Base-by-base conservation (phyloP, 2,113 vertebrate genomes). In the Microcebus jonahi region DNA sequence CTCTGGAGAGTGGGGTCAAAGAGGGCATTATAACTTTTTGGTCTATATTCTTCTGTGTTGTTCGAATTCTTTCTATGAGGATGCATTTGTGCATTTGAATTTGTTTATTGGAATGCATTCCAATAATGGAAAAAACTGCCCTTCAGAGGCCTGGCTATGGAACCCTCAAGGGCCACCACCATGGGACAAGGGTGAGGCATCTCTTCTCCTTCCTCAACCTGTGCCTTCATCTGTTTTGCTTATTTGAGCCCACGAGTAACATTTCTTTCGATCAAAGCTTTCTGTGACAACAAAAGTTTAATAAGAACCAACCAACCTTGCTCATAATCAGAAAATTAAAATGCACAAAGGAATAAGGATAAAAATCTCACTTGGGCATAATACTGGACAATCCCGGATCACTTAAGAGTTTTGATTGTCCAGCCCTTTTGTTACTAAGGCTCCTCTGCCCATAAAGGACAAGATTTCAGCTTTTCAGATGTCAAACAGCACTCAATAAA, bases 271-370 rank as follows among this genome's bases (percentile, higher is more conserved):
- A 75, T 71, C n/a, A 61, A 93, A 57, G 20, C 7, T 61, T 31
- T 92, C 21, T 77, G 23, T 14, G 27, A 55, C 61, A 96, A 82
- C 17, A 90, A 80, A 68, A 77, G 55, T 84, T 96, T 57, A 88
- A 95, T 57, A 88, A 95, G 82, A 86, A 67, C 10, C 10, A 50
- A 91, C 6, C 29, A 45, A 34, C 3, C 63, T 94, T 36, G 29
- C 21, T 90, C 23, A 81, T 93, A 71, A 90, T 75, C 15, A 67
- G 77, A 89, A 96, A 94, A 91, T 95, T 88, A 96, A 96, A 93
- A 97, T 53, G 95, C 67, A 90, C 48, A 67, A 80, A 95, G 50
- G 53, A 88, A 61, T 61, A 85, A 80, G 36, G 88, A 63, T 45
- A 63, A 79, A 94, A 91, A 59, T 17, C 48, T 91, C 42, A 45